Conservation (phyloP, 2,113 vertebrate genomes). For the Empidonax alnorum region DNA sequence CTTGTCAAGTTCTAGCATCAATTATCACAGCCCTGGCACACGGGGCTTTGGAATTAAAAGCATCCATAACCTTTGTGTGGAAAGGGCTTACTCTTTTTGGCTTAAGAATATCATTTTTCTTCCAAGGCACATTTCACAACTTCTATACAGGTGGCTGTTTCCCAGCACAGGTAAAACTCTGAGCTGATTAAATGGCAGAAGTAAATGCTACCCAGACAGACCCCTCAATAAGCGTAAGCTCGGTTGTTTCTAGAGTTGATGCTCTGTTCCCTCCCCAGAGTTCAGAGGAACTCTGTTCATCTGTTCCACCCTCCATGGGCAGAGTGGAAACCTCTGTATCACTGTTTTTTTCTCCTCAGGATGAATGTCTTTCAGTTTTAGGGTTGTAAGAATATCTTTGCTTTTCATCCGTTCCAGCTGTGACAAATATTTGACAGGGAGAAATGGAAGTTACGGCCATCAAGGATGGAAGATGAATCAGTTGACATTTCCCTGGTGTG, state of each 20-base stretch:
- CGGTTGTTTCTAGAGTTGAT: not conserved
- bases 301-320: not conserved
- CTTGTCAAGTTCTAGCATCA: slow-evolving; percentile 27
- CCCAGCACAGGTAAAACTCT: not conserved
- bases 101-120: not conserved
- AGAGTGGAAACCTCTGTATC: not conserved
- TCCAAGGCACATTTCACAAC: not conserved
- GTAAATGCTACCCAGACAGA: not conserved
- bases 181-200: not conserved
- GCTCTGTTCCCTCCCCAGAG: not conserved
- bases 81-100: slow-evolving; percentile 3
- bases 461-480: slow-evolving; percentile 3
- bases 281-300: not conserved
- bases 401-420: slow-evolving; percentile 20
- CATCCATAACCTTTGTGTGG: slow-evolving; percentile 41
- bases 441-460: not conserved
- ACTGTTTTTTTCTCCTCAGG: not conserved
- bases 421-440: slow-evolving; percentile 12
- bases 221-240: not conserved
- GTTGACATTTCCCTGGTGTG: not conserved
- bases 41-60: slow-evolving; percentile 51
- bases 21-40: slow-evolving; percentile 21
- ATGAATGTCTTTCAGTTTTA: not conserved
- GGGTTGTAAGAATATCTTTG: not conserved
- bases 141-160: not conserved